These are phyloP conservation scores for Poecilobothrus nobilitatus DNA, from an alignment of 2,888 invertebrate species.

Conservation along the genomic window DNA sequence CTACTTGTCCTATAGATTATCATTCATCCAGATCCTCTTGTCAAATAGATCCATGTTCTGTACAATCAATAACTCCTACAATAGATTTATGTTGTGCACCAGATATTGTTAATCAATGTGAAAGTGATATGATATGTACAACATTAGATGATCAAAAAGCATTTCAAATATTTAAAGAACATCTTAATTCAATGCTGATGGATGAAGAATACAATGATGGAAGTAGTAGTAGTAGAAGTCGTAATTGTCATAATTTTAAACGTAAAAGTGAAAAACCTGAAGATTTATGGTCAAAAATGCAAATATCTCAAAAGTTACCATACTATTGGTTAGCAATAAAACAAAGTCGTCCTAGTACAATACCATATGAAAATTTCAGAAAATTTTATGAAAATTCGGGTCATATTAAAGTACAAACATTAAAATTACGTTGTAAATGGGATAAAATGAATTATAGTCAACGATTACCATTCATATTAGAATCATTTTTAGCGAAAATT, in stretches of 20 bases:
- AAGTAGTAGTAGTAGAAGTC: not conserved
- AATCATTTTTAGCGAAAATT: constrained; percentile 1
- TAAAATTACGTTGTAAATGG: not conserved
- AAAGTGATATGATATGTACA: too few relatives aligned
- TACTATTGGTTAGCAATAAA: constrained; percentile 14
- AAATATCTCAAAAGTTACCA: constrained; percentile 14
- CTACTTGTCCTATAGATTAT: too few relatives aligned
- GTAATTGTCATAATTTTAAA: too few relatives aligned
- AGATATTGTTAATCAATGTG: too few relatives aligned
- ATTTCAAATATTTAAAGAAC: constrained; percentile 5
- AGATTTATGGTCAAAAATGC: constrained; percentile 14
- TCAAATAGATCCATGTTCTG: too few relatives aligned
- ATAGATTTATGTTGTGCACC: too few relatives aligned
- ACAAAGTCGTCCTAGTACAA: not conserved
- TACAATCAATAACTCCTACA: too few relatives aligned
- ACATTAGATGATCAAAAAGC: constrained; percentile 4
- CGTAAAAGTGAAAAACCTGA: not conserved
- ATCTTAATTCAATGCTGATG: not conserved
- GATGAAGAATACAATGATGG: not conserved
- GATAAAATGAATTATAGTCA: not conserved
- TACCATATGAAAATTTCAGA: too few relatives aligned
- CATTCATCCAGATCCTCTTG: too few relatives aligned
- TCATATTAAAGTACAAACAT: not conserved
- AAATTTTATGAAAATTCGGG: too few relatives aligned
- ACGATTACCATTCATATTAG: not conserved